phyloP scores from a whole-genome alignment of 1,140 invertebrate species.

The Sinella curviseta region DNA sequence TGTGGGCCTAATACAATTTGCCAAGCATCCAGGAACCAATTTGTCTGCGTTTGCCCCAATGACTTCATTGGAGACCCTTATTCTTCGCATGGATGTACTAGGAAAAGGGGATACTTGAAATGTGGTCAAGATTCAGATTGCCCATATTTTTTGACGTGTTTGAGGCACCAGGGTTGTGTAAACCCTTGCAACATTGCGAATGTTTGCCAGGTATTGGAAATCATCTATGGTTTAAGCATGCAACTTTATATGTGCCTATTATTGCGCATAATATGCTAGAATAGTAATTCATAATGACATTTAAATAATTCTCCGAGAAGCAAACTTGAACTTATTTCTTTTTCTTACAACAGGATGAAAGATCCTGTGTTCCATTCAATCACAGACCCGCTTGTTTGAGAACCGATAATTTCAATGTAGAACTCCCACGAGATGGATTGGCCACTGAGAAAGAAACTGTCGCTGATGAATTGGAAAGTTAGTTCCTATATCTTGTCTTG shows the following conservation, averaged over 20 bases:
- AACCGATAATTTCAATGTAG: background rate
- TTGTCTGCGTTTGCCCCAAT: constrained; percentile 2
- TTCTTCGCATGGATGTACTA: background rate
- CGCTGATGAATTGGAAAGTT: background rate
- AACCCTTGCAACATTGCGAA: background rate
- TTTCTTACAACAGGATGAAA: no score
- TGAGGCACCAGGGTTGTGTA: background rate
- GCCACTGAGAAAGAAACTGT: background rate
- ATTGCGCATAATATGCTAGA: no score
- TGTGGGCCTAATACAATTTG: constrained; percentile 63
- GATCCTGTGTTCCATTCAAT: background rate
- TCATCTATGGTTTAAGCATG: no score
- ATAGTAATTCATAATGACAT: no score
- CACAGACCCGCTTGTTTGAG: background rate
- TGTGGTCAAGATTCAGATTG: background rate
- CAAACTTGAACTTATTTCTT: no score
- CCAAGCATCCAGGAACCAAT: constrained; percentile 39
- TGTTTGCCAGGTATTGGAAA: background rate
- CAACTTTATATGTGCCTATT: no score
- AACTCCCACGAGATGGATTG: background rate
- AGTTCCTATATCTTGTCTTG: no score
- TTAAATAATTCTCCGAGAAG: no score
- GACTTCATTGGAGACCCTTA: background rate
- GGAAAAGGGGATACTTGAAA: background rate
- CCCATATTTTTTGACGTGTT: constrained; percentile 3